Base-by-base conservation (phyloP, 1,140 invertebrate species). In the Anastrepha ludens region DNA sequence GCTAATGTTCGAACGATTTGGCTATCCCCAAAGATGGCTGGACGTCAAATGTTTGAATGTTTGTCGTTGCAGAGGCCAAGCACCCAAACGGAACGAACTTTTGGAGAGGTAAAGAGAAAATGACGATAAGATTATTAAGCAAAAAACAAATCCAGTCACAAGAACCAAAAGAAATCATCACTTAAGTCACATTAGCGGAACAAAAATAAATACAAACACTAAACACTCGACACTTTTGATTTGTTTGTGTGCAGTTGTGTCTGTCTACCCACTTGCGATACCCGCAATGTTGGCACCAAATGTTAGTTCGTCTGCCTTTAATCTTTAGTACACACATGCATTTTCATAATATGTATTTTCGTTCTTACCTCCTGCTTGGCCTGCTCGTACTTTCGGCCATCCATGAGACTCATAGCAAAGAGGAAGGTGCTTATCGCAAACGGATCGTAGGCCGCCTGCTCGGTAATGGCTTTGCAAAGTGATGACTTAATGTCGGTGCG, bases 401-500 rank as follows among this genome's bases (percentile, higher is more conserved):
- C 96, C 67, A 96, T 91, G 20, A 96, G 88, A 87, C 94, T 95
- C 93, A 96, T 95, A 44, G 94, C 94, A 93, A 95, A 95, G 90
- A 95, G 95, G 90, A 96, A 96, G 87, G 95, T 95, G 88, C 94
- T 94, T 93, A 96, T 96, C 86, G 95, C 95, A 89, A 95, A 93
- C 55, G 96, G 96, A 65, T 94, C 94, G 89, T 96, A 96, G 0
- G 95, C 94, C 13, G 95, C 94, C 94, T 96, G 96, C 91, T 96
- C 96, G 64, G 96, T 93, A 86, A 93, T 91, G 93, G 95, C 95
- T 93, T 96, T 96, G 59, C 94, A 95, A n/a, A 96, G 90, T 74
- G 95, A 95, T 89, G 94, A 95, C 90, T 93, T 94, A 13, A 96
- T 90, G 88, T 94, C 94, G 74, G 93, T 93, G 50, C 94, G 94